Evolutionary conservation across 2,113 vertebrate species (phyloP).

Genomic region (Heterochromis multidens): DNA sequence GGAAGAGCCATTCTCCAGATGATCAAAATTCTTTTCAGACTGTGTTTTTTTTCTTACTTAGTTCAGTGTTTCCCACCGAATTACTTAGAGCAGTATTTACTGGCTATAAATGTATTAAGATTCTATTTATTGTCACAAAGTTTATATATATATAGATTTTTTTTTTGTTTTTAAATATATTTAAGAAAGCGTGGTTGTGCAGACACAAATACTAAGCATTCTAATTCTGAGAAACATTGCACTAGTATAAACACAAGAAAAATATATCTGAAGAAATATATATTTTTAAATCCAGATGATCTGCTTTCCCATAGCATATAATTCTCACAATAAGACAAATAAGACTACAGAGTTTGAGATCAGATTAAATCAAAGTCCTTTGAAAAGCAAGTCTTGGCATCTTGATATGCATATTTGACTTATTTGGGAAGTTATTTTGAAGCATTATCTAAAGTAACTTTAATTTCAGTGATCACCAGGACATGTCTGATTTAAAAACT

Average conservation of each 20-base stretch:
- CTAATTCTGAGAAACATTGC: fast-evolving
- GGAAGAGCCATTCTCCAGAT: too few species aligned
- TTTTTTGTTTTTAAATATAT: neutral
- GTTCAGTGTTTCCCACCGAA: too few species aligned
- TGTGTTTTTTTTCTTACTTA: too few species aligned
- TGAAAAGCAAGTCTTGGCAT: neutral
- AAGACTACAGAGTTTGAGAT: neutral
- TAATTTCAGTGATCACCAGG: neutral
- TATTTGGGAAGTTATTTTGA: neutral
- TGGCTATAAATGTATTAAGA: neutral
- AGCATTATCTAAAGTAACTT: neutral
- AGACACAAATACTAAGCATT: neutral
- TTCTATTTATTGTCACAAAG: too few species aligned
- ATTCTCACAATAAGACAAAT: neutral
- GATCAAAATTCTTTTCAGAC: too few species aligned
- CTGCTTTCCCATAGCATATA: neutral
- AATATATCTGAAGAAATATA: neutral
- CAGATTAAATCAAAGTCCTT: neutral
- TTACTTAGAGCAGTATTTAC: neutral
- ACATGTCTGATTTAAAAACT: neutral
- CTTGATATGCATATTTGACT: neutral
- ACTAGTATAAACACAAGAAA: neutral
- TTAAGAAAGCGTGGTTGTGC: neutral
- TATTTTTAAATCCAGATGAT: neutral
- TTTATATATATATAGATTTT: too few species aligned